Evolutionary conservation across 2,797 vertebrate genomes (phyloP).

Genomic region (Enteromius anoplus): DNA sequence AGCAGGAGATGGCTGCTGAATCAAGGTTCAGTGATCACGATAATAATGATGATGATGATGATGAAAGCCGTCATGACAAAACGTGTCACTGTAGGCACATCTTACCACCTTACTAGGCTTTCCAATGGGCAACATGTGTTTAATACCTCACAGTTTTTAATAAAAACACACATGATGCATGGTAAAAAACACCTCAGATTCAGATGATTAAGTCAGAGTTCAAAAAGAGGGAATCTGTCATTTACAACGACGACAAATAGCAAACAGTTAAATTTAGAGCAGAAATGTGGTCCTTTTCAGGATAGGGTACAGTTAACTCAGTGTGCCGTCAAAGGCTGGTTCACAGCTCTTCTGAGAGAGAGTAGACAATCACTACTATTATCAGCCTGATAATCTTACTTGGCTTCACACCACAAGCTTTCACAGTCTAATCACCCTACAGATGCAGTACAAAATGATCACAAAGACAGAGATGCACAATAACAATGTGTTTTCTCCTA

Average conservation of each 20-base stretch:
- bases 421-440: slow-evolving; percentile 72
- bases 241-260: slow-evolving; percentile 2
- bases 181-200: not conserved
- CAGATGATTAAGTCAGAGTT: not conserved
- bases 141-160: not conserved
- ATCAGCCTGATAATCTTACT: slow-evolving; percentile 52
- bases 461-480: slow-evolving; percentile 50
- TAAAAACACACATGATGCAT: not conserved
- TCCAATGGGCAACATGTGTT: not conserved
- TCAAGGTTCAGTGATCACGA: slow-evolving; percentile 11
- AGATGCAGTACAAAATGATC: slow-evolving; percentile 54
- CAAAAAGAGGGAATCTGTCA: not conserved
- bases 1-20: not conserved
- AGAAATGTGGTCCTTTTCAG: slow-evolving; percentile 14
- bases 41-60: slow-evolving; percentile 24
- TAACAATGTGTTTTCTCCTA: not conserved
- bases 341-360: slow-evolving; percentile 21
- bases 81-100: not conserved
- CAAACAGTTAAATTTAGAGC: slow-evolving; percentile 20
- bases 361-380: slow-evolving; percentile 47
- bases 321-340: slow-evolving; percentile 26
- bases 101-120: not conserved
- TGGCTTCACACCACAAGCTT: slow-evolving; percentile 63
- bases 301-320: slow-evolving; percentile 41
- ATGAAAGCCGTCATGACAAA: slow-evolving; percentile 25